Evolutionary conservation across 2,888 invertebrate genomes (phyloP).

Genomic region (Anodontia alba): DNA sequence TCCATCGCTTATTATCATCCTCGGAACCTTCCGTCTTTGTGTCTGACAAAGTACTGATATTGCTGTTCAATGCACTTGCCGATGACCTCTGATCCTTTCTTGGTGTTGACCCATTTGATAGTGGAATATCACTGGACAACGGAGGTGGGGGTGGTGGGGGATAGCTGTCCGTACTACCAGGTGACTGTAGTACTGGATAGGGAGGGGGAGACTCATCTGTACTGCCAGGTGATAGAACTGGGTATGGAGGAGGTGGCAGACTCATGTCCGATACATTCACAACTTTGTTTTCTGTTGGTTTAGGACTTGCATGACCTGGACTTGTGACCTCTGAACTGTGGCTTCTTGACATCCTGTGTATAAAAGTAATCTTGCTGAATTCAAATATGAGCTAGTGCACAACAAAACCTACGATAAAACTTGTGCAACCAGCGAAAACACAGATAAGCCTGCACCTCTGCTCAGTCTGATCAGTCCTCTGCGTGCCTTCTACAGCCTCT

Average conservation of each 20-base stretch:
- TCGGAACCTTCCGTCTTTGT: conserved; percentile 73
- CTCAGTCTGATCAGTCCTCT: no score
- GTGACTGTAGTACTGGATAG: neutral
- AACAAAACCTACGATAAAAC: no score
- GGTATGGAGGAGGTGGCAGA: neutral
- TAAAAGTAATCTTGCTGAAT: no score
- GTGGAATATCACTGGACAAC: conserved; percentile 48
- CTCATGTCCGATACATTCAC: neutral
- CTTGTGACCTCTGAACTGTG: neutral
- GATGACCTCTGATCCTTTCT: conserved; percentile 56
- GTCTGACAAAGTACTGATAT: conserved; percentile 71
- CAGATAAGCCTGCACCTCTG: no score
- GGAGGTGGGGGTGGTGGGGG: conserved; percentile 77
- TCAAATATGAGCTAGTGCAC: no score
- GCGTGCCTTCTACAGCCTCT: no score
- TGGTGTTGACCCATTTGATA: conserved; percentile 48
- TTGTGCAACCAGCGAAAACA: no score
- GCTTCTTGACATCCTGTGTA: conserved; percentile 7
- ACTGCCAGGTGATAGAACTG: no score
- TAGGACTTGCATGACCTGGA: neutral
- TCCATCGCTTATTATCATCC: conserved; percentile 71
- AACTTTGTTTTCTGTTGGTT: neutral
- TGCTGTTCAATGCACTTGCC: conserved; percentile 66
- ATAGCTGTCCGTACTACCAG: conserved; percentile 37
- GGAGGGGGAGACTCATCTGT: no score